phyloP scores from a whole-genome alignment of 1,140 invertebrate species.

The Hyles euphorbiae region DNA sequence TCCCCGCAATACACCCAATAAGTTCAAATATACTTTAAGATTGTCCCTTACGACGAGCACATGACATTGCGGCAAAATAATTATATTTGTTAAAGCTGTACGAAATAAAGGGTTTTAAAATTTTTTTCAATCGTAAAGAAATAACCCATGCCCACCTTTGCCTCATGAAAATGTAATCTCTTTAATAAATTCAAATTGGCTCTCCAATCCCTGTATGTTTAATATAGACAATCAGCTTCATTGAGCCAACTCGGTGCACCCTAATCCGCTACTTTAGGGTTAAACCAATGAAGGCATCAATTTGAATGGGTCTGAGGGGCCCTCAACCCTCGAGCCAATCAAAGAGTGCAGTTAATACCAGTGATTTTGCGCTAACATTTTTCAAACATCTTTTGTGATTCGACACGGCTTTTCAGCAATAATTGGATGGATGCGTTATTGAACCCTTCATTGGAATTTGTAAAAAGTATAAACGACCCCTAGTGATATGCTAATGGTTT shows the following conservation, averaged over 20 bases:
- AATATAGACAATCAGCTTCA: conserved; percentile 35
- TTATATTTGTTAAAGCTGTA: too few relatives aligned
- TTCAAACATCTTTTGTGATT: conserved; percentile 9
- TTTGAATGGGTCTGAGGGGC: conserved; percentile 42
- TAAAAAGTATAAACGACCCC: neutral
- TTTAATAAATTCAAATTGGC: too few relatives aligned
- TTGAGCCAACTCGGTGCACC: conserved; percentile 40
- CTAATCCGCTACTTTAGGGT: conserved; percentile 48
- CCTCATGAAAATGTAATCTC: too few relatives aligned
- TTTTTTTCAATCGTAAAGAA: too few relatives aligned
- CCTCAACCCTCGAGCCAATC: conserved; percentile 30
- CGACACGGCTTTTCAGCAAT: conserved; percentile 3
- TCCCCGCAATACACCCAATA: too few relatives aligned
- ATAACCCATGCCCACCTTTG: too few relatives aligned
- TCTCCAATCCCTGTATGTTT: too few relatives aligned
- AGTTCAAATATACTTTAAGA: too few relatives aligned
- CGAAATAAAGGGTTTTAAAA: too few relatives aligned
- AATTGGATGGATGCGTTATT: neutral
- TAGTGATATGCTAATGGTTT: too few relatives aligned
- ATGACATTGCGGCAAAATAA: too few relatives aligned
- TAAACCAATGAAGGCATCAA: conserved; percentile 54
- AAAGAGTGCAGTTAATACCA: conserved; percentile 33
- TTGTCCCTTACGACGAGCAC: too few relatives aligned
- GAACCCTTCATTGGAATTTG: neutral
- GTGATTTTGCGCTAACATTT: conserved; percentile 22